A percentile compares a stretch with the other conserved stretches of the same genome.
phyloP scores from a whole-genome alignment of 2,113 vertebrate species.

The Sciurus niger region DNA sequence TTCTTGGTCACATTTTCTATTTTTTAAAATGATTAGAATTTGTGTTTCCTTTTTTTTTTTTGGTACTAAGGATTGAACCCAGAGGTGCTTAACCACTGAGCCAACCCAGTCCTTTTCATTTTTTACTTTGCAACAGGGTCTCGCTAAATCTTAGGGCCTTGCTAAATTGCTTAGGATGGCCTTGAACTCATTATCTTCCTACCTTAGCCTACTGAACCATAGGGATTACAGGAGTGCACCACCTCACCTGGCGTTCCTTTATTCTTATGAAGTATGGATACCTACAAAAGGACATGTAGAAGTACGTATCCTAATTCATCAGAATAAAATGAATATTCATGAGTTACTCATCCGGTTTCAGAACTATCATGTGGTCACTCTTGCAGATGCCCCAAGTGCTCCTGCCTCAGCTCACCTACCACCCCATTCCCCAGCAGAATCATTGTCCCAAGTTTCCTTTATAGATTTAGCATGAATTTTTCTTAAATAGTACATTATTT shows the following conservation, averaged over 20 bases:
- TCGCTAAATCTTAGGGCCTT: neutral
- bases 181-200: neutral
- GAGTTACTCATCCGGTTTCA: neutral
- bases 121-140: neutral
- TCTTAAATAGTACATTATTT: neutral
- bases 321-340: neutral
- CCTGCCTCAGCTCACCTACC: neutral
- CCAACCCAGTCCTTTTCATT: neutral
- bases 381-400: too few species aligned
- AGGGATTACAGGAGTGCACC: neutral
- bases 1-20: neutral
- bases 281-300: neutral
- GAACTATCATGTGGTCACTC: neutral
- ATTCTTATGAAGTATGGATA: neutral
- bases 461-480: neutral
- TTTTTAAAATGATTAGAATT: neutral
- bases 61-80: neutral
- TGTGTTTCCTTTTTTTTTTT: neutral
- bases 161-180: neutral
- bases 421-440: rapidly evolving
- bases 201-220: neutral
- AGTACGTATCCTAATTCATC: neutral
- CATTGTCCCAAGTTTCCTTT: neutral
- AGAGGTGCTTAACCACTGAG: neutral
- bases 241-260: neutral